Evolutionary conservation across 2,888 invertebrate genomes (phyloP).

Genomic region (Drosophila anomelani): DNA sequence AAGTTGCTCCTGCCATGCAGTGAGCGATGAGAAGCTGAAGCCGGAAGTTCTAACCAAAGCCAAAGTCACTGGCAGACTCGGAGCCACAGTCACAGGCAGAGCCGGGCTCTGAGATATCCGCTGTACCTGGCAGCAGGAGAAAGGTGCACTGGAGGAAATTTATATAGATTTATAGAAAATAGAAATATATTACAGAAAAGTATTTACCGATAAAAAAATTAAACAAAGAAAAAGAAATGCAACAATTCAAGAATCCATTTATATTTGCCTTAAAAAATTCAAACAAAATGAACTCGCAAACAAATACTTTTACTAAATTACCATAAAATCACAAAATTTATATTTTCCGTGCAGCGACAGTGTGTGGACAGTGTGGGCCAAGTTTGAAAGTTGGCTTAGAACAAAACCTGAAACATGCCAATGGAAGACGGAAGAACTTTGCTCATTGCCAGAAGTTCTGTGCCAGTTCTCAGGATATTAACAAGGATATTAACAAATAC

Average conservation of each 20-base stretch:
- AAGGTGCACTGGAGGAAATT: neutral
- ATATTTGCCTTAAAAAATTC: neutral
- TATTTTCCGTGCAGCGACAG: neutral
- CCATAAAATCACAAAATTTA: neutral
- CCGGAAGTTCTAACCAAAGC: conserved; percentile 60
- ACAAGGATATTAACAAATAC: conserved; percentile 45
- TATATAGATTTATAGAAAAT: too few relatives aligned
- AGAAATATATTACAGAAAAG: too few relatives aligned
- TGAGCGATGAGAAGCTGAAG: conserved; percentile 42
- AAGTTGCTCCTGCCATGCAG: conserved; percentile 57
- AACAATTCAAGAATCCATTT: too few relatives aligned
- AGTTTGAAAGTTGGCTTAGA: conserved; percentile 42
- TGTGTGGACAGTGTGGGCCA: conserved; percentile 10
- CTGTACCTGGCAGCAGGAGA: conserved; percentile 51
- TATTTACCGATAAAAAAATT: too few relatives aligned
- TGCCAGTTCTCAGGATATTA: conserved; percentile 44
- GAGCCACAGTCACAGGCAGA: conserved; percentile 1
- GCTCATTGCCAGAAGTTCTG: conserved; percentile 29
- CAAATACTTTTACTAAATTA: neutral
- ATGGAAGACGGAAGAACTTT: conserved; percentile 37
- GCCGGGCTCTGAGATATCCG: conserved; percentile 51
- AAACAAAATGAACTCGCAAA: too few relatives aligned
- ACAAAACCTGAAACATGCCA: conserved; percentile 26
- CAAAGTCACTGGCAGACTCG: conserved; percentile 43
- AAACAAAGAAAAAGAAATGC: too few relatives aligned